phyloP scores from a whole-genome alignment of 2,797 vertebrate genomes.

The Enteromius afrohamiltoni region DNA sequence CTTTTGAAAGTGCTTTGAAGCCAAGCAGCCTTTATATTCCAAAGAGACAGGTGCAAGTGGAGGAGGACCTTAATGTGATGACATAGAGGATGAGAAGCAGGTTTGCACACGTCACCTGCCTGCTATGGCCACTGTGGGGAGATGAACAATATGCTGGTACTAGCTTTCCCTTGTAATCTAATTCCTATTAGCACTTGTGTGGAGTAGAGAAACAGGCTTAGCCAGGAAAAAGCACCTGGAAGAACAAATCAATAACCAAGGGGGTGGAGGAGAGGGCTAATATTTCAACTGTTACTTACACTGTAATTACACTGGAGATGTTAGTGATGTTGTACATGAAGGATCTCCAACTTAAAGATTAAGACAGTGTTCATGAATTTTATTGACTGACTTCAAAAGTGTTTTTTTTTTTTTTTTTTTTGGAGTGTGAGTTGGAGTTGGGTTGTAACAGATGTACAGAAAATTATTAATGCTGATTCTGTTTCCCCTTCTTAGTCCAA shows the following conservation, averaged over 20 bases:
- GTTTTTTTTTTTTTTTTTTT: background rate
- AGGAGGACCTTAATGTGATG: slow-evolving; percentile 69
- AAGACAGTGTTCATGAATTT: background rate
- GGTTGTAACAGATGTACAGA: background rate
- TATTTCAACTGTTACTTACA: background rate
- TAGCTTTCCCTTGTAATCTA: slow-evolving; percentile 24
- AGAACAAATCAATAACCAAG: background rate
- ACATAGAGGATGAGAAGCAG: slow-evolving; percentile 63
- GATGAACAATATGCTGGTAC: slow-evolving; percentile 2
- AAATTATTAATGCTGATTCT: background rate
- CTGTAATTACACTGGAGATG: background rate
- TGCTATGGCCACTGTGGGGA: slow-evolving; percentile 19
- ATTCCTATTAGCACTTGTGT: slow-evolving; percentile 32
- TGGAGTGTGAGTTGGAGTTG: background rate
- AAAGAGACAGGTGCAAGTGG: slow-evolving; percentile 49
- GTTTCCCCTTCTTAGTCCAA: background rate
- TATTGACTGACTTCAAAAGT: background rate
- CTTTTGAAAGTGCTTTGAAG: slow-evolving; percentile 66
- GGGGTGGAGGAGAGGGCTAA: background rate
- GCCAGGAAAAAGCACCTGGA: slow-evolving; percentile 1
- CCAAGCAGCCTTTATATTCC: slow-evolving; percentile 75
- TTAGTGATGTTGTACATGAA: background rate
- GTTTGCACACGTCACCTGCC: slow-evolving; percentile 57
- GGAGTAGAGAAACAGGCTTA: slow-evolving; percentile 24
- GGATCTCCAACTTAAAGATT: background rate